Base-by-base conservation (phyloP, 2,113 vertebrate genomes). In the Siphamia tubifer region DNA sequence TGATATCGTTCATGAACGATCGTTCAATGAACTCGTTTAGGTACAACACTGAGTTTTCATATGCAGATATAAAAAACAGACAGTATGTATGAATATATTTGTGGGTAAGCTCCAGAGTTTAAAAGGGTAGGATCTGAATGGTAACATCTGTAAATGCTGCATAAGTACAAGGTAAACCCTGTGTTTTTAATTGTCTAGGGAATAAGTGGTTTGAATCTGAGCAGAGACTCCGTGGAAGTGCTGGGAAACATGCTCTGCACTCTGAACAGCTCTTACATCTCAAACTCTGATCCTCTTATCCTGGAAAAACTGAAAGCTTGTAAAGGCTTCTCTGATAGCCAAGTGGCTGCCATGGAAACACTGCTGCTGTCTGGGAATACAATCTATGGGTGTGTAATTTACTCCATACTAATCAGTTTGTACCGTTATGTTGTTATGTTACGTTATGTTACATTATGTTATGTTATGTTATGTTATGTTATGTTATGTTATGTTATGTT, bases 221-320 rank as follows among this genome's bases (percentile, higher is more conserved):
- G 21, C 53, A 74, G 5, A 56, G 55, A 79, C 12, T 49, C 86
- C 3, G 13, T 91, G 47, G 74, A 74, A 6, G 68, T 89, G 24
- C 44, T 91, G 23, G 89, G 89, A 5, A 90, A 87, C 66, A 85
- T 92, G 89, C 27, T n/a, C 19, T 91, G 91, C 58, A 87, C 66
- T 3, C 49, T 92, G 56, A 25, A 89, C 3, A 27, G 68, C 17
- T 45, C 70, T 24, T 80, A 74, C 68, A 92, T 92, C 36, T 1
- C 65, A 53, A 85, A 77, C 34, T 68, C 87, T 27, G 82, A 92
- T 54, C 65, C 72, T n/a, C 4, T 52, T n/a, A 87, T 91, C 47
- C 39, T 91, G 45, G 89, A 92, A 64, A 87, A 85, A 9, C 81
- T 92, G 0, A 86, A 92, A 68, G 27, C 49, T 51, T 92, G 90